Percentiles rank a stretch among this genome's conserved stretches.
Conservation (phyloP, 1,140 invertebrate species). For the Dreissena rostriformis region DNA sequence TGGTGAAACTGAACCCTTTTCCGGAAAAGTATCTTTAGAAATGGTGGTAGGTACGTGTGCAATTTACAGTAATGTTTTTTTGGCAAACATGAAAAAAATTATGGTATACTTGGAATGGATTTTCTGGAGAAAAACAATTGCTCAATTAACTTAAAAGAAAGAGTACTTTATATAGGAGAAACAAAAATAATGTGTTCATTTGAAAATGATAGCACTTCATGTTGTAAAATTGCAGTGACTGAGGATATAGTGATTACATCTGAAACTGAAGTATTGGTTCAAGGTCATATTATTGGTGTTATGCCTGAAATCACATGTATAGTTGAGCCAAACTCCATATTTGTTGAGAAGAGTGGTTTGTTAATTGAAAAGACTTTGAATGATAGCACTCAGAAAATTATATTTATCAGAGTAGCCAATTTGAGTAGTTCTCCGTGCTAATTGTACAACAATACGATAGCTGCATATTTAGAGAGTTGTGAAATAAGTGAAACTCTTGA, state of each 20-base stretch:
- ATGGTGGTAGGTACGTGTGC: background rate
- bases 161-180: background rate
- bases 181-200: background rate
- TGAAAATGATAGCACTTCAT: background rate
- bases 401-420: background rate
- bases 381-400: background rate
- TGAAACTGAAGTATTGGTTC: background rate
- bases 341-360: background rate
- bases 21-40: background rate
- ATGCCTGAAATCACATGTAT: background rate
- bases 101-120: slow-evolving; percentile 16
- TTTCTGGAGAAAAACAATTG: background rate
- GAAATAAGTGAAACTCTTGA: too few relatives aligned
- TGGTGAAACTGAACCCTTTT: slow-evolving; percentile 23
- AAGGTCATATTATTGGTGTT: background rate
- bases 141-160: background rate
- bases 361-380: background rate
- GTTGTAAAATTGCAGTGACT: background rate
- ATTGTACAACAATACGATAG: background rate
- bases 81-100: slow-evolving; percentile 26
- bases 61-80: background rate
- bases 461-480: background rate
- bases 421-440: too few relatives aligned
- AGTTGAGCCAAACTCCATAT: background rate
- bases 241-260: background rate